These are phyloP conservation scores for Narcine bancroftii DNA, from an alignment of 2,113 vertebrate species.

Conservation along the genomic window DNA sequence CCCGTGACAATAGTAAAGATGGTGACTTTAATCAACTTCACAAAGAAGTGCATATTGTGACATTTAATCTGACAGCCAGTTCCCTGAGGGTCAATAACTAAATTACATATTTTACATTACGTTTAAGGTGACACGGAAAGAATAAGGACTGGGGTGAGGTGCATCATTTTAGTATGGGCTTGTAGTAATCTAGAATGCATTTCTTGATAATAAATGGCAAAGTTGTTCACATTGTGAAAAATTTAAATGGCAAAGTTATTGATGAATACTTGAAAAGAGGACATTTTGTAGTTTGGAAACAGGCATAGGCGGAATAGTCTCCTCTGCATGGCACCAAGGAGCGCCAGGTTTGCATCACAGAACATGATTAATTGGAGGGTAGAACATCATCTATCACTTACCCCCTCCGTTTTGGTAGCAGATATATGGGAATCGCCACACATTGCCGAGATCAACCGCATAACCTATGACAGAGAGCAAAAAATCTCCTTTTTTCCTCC, in stretches of 20 bases:
- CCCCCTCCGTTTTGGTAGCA: slow-evolving; percentile 98
- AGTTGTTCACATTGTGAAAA: too few relatives aligned
- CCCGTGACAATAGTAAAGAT: too few relatives aligned
- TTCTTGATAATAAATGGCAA: neutral
- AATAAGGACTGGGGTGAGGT: neutral
- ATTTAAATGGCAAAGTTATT: too few relatives aligned
- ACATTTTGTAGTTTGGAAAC: too few relatives aligned
- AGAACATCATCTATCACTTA: slow-evolving; percentile 52
- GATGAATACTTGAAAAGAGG: neutral
- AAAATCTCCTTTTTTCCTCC: slow-evolving; percentile 97
- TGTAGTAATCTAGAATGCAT: neutral
- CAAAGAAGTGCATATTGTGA: too few relatives aligned
- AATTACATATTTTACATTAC: too few relatives aligned
- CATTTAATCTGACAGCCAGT: too few relatives aligned
- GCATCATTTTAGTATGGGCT: neutral
- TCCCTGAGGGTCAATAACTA: neutral
- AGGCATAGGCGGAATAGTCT: neutral
- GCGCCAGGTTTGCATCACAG: neutral
- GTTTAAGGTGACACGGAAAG: neutral
- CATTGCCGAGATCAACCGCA: slow-evolving; percentile 90
- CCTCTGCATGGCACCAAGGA: neutral
- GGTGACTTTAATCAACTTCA: too few relatives aligned
- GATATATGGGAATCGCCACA: slow-evolving; percentile 96
- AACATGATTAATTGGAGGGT: neutral
- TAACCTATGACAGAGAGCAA: slow-evolving; percentile 93